Conservation (phyloP, 2,888 invertebrate species). For the Charanyca ferruginea region DNA sequence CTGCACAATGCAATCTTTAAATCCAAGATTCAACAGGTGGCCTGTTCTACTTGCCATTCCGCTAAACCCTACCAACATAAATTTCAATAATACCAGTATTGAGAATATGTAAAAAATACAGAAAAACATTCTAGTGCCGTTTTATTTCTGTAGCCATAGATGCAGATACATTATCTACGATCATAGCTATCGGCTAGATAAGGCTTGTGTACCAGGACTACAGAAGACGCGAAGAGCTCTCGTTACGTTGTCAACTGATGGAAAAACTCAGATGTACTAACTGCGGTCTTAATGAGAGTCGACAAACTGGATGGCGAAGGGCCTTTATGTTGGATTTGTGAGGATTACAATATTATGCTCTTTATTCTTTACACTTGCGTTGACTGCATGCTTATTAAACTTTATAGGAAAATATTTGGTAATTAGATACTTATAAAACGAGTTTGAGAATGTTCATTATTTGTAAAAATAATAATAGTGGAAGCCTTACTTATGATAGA, state of each 20-base stretch:
- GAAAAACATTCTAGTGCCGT: not conserved
- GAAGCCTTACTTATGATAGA: not conserved
- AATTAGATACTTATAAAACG: not conserved
- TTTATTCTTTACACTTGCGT: constrained; percentile 1
- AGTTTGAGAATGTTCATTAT: not conserved
- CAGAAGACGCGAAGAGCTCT: constrained; percentile 79
- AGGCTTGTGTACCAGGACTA: constrained; percentile 80
- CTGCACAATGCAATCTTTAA: constrained; percentile 60
- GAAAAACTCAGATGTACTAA: constrained; percentile 85
- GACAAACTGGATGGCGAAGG: constrained; percentile 88
- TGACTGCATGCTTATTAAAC: not conserved
- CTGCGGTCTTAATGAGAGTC: constrained; percentile 90
- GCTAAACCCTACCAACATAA: constrained; percentile 53
- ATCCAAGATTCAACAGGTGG: constrained; percentile 57
- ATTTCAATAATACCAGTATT: constrained; percentile 53
- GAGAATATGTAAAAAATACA: constrained; percentile 36
- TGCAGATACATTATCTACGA: constrained; percentile 81
- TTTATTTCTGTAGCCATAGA: constrained; percentile 21
- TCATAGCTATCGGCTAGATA: constrained; percentile 87
- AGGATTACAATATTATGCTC: constrained; percentile 67
- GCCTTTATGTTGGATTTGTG: constrained; percentile 68
- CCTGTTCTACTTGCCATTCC: constrained; percentile 46
- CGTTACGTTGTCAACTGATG: constrained; percentile 72
- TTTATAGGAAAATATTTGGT: not conserved
- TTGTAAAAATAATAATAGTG: not conserved